Conservation (phyloP, 1,140 invertebrate genomes). For the Dinothrombium tinctorium region DNA sequence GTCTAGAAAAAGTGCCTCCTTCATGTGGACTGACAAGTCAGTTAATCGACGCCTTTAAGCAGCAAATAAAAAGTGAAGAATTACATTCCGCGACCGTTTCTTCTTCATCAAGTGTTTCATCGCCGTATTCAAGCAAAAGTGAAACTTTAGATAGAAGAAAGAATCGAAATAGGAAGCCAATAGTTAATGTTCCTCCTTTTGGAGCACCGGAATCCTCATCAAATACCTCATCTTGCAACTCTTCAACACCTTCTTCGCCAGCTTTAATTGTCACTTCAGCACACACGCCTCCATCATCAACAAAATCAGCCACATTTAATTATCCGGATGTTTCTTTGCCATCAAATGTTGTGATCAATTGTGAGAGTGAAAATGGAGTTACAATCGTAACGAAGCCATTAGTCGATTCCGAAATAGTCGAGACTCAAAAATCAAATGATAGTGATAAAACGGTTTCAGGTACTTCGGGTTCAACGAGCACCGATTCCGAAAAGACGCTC, state of each 20-base stretch:
- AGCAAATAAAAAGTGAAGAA: no score
- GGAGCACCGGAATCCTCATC: conserved; percentile 57
- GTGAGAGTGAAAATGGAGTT: no score
- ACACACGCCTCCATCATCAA: conserved; percentile 26
- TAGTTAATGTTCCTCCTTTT: conserved; percentile 15
- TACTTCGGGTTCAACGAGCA: conserved; percentile 40
- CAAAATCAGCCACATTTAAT: neutral
- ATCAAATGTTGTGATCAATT: no score
- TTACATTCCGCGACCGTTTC: no score
- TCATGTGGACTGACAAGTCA: conserved; percentile 67
- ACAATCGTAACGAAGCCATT: no score
- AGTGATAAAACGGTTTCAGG: conserved; percentile 55
- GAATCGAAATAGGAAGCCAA: conserved; percentile 5
- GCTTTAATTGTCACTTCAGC: no score
- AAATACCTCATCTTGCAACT: conserved; percentile 83
- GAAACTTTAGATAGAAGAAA: conserved; percentile 1
- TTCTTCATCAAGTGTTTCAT: neutral
- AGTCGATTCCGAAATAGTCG: conserved; percentile 35
- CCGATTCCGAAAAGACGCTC: conserved; percentile 57
- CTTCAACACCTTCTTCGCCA: conserved; percentile 74
- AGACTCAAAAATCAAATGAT: conserved; percentile 47
- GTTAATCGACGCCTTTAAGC: conserved; percentile 41
- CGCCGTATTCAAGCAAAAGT: neutral
- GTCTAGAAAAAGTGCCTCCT: conserved; percentile 64
- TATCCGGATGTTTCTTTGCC: no score